Evolutionary conservation across 2,797 vertebrate genomes (phyloP), one percentile per base, ranked within the genome.

Genomic region (Scolopax rusticola): DNA sequence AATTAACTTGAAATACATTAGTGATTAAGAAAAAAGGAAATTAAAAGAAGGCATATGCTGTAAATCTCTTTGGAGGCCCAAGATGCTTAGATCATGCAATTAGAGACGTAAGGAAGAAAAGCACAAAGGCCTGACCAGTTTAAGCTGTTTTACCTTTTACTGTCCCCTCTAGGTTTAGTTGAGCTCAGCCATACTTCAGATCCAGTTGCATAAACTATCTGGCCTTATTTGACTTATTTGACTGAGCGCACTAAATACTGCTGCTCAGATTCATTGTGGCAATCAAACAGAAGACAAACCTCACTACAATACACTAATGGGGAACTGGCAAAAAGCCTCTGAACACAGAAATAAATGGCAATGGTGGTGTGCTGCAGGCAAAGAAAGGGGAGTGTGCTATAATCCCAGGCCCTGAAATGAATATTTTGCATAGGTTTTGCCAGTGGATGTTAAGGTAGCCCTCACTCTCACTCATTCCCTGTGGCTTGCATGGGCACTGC

Each of bases 151-250:
- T 84, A 87, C 86, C 45, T 73, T 93, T 92, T 83, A 41, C 57
- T 77, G 59, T 93, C 64, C 53, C 51, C 73, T 82, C 78, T 51
- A 90, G 77, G 59, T 93, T 93, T 89, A 78, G 40, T 50, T 54
- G 65, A 92, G 68, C 25, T 93, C 65, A 93, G 32, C 25, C 64
- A 38, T 64, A 48, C 41, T 90, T 93, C 77, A 85, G 38, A 93
- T 89, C 57, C 12, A 15, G 57, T 78, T 77, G 11, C 82, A 73
- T 50, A 87, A 94, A 95, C 32, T 40, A 53, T 63, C 83, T 94
- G 87, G 83, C 92, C 84, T 96, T 92, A 78, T 92, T 65, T 96
- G 93, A 92, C 77, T 93, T n/a, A n/a, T n/a, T n/a, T n/a, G n/a
- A n/a, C n/a, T n/a, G n/a, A n/a, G n/a, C n/a, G n/a, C n/a, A n/a